Percentiles rank a stretch among this genome's conserved stretches.
Evolutionary conservation across 1,140 invertebrate genomes (phyloP).

Genomic region (Drosophila murphyi): DNA sequence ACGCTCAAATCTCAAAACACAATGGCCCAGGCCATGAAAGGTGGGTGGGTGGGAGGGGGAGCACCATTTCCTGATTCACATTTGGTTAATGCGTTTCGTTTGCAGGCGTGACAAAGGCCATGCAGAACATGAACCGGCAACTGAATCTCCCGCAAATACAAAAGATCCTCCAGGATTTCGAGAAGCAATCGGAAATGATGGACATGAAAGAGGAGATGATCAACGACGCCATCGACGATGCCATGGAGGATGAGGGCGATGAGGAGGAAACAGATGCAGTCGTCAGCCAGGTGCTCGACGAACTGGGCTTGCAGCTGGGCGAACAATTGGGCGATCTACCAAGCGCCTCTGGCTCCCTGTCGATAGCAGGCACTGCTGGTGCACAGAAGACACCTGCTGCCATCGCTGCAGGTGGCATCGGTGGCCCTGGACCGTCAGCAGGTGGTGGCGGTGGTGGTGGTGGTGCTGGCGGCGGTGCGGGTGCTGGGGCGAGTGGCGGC

Average conservation of each 20-base stretch:
- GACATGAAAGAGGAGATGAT: constrained; percentile 99
- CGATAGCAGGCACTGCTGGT: constrained; percentile 73
- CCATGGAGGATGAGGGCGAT: constrained; percentile 99
- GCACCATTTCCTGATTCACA: constrained; percentile 21
- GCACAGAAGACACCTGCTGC: constrained; percentile 85
- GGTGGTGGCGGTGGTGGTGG: constrained; percentile 81
- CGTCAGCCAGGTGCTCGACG: constrained; percentile 97
- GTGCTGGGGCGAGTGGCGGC: constrained; percentile 85
- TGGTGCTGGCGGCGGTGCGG: constrained; percentile 85
- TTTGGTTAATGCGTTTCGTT: constrained; percentile 5
- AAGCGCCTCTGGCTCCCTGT: constrained; percentile 83
- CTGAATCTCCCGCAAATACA: constrained; percentile 99
- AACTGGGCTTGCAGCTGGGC: constrained; percentile 96
- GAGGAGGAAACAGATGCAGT: constrained; percentile 99
- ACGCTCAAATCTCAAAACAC: constrained; percentile 99
- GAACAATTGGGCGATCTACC: constrained; percentile 95
- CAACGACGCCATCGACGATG: constrained; percentile 99
- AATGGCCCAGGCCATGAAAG: constrained; percentile 99
- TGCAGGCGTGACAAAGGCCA: constrained; percentile 96
- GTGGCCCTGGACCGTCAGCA: constrained; percentile 85
- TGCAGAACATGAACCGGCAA: constrained; percentile 99
- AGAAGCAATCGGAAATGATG: constrained; percentile 99
- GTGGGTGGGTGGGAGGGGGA: constrained; percentile 31
- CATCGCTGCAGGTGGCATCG: constrained; percentile 85
- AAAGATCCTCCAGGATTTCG: constrained; percentile 99